Base-by-base conservation (phyloP, 2,888 invertebrate species). In the Noctua pronuba region DNA sequence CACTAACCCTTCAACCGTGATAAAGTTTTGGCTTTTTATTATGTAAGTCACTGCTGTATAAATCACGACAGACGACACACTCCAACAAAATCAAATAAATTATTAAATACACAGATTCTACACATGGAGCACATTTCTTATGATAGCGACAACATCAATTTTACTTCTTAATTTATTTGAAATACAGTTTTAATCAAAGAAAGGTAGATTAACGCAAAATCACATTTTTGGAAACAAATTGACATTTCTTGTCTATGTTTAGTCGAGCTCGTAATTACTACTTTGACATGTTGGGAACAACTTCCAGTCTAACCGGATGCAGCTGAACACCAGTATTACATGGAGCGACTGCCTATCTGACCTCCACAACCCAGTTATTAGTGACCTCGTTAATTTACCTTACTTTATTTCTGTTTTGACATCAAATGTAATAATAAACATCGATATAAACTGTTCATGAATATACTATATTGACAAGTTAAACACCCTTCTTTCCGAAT, bases 91-190 rank as follows among this genome's bases (percentile, higher is more conserved):
- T 28, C 21, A 70, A 58, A 78, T 65, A 75, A 66, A 60, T 24
- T 16, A 75, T 16, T 24, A 73, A 41, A 49, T 31, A 77, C 35
- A 79, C 13, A n/a, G 18, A 78, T 49, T 35, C 49, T 67, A 77
- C 72, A 72, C 60, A 75, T 76, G 5, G 24, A 77, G 58, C 65
- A 62, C 76, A 76, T 76, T 18, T 52, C 28, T 67, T 60, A 52
- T 16, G 2, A 49, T 67, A 75, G 16, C 31, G 38, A 76, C 76
- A 52, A 79, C 79, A 79, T 67, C 67, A 24, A 79, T 67, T 52
- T 58, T 60, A 38, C n/a, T 21, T 49, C 31, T 44, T 52, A 62
- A 13, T 69, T 76, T 24, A 28, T 62, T 58, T 38, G 18, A 46
- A 76, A 69, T 41, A 62, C 41, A 28, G 13, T 5, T 16, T n/a